Conservation (phyloP, 2,888 invertebrate species). For the Proisotoma minuta region DNA sequence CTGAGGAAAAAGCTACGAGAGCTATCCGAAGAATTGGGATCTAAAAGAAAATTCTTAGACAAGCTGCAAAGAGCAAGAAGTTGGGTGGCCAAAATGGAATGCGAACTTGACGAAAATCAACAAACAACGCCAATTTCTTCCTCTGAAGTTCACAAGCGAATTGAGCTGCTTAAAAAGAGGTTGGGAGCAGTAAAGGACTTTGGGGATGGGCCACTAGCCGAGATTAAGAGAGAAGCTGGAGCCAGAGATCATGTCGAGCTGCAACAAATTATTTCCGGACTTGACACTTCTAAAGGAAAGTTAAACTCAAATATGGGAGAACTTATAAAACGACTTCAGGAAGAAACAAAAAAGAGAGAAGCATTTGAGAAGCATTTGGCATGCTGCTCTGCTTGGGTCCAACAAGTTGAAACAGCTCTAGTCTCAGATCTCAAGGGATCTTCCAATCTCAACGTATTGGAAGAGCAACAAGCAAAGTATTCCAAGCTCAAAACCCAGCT, state of each 20-base stretch:
- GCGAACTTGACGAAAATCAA: slow-evolving; percentile 58
- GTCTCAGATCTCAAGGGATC: slow-evolving; percentile 70
- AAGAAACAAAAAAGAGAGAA: slow-evolving; percentile 70
- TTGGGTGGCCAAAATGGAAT: slow-evolving; percentile 71
- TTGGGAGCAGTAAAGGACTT: slow-evolving; percentile 73
- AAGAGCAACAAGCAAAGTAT: slow-evolving; percentile 83
- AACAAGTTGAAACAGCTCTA: slow-evolving; percentile 81
- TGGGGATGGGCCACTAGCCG: slow-evolving; percentile 67
- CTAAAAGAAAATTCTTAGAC: slow-evolving; percentile 67
- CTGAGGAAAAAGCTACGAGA: slow-evolving; percentile 70
- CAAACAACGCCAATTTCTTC: slow-evolving; percentile 71
- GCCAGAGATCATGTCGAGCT: no score
- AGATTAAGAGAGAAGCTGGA: slow-evolving; percentile 73
- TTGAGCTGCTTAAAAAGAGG: slow-evolving; percentile 68
- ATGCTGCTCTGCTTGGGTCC: slow-evolving; percentile 79
- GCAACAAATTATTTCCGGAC: not conserved
- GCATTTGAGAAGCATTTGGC: slow-evolving; percentile 76
- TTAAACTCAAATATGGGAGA: not conserved
- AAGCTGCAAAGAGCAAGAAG: slow-evolving; percentile 72
- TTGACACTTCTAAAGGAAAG: not conserved
- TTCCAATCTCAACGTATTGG: slow-evolving; percentile 72
- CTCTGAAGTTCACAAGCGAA: slow-evolving; percentile 74
- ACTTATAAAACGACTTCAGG: slow-evolving; percentile 65
- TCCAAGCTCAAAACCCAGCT: slow-evolving; percentile 68
- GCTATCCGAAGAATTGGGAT: slow-evolving; percentile 63